A percentile compares a stretch with the other conserved stretches of the same genome.
phyloP scores from a whole-genome alignment of 2,888 invertebrate genomes.

The Busseola fusca region DNA sequence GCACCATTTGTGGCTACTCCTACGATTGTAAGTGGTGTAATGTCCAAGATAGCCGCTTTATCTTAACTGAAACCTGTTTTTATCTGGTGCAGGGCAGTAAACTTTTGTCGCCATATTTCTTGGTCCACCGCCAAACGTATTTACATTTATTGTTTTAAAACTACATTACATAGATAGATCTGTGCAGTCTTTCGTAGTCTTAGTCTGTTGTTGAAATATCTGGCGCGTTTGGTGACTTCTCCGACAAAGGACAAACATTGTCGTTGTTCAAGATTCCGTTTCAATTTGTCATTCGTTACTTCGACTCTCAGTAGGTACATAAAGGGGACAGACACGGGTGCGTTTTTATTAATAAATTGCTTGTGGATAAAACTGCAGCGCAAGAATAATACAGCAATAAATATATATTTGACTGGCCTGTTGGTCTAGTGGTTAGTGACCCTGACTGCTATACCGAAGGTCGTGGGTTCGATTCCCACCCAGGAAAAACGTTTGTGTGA shows the following conservation, averaged over 20 bases:
- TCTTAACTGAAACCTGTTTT: constrained; percentile 61
- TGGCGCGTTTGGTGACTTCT: constrained; percentile 33
- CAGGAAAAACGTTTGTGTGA: too few species aligned
- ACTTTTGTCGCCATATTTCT: constrained; percentile 63
- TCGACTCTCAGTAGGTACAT: constrained; percentile 20
- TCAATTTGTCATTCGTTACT: constrained; percentile 33
- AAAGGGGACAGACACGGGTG: constrained; percentile 10
- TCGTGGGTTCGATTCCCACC: too few species aligned
- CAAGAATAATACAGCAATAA: background rate
- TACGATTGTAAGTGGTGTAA: constrained; percentile 24
- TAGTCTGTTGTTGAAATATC: constrained; percentile 50
- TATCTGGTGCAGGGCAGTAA: constrained; percentile 64
- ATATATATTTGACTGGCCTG: too few species aligned
- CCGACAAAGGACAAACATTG: constrained; percentile 27
- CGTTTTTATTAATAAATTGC: constrained; percentile 18
- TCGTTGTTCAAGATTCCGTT: constrained; percentile 19
- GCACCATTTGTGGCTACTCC: constrained; percentile 18
- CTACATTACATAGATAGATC: constrained; percentile 23
- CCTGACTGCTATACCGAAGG: too few species aligned
- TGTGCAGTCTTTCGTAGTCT: constrained; percentile 46
- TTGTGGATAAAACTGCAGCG: constrained; percentile 3
- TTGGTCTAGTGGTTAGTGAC: too few species aligned
- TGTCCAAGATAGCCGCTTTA: constrained; percentile 42
- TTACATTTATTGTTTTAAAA: constrained; percentile 57
- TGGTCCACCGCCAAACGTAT: constrained; percentile 65